Base-by-base conservation (phyloP, 2,113 vertebrate species). In the Colaptes auratus region DNA sequence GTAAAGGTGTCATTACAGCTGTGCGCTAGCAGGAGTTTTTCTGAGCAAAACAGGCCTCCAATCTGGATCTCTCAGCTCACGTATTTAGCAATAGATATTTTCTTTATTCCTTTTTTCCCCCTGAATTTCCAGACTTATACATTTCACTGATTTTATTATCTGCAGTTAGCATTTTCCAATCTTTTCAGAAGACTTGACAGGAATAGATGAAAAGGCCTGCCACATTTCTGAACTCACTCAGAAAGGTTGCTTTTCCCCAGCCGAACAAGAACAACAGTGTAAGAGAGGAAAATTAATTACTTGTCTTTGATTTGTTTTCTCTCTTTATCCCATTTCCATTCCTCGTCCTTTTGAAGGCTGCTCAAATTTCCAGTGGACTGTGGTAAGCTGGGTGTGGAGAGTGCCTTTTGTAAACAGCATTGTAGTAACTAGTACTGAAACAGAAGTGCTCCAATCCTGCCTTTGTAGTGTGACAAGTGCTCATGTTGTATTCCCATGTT, bases 351-450 rank as follows among this genome's bases (percentile, higher is more conserved):
- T 86, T 95, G 94, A 64, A 72, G 82, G 85, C 82, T 88, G 88
- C 87, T 97, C 83, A 39, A 10, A 46, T 97, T 97, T 84, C 95
- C 80, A 81, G 48, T 67, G 73, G 63, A 20, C 82, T 93, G 58
- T 71, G 70, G 73, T 88, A 31, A 88, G 60, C 84, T 87, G 85
- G 46, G 36, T 88, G 82, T 92, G 88, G 82, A 92, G 66, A 79
- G 53, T 66, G 46, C 80, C 83, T 82, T 52, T 59, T 80, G 87
- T 59, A 76, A 77, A 46, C 27, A 67, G 61, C 18, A 4, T 70
- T 85, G 60, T 35, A 64, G 77, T 69, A 82, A 79, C 1, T 12
- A 70, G 42, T 42, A 5, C 58, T 53, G 60, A 50, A 30, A 65
- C 74, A 91, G 61, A 87, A 82, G 42, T 3, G 11, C 69, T 94